phyloP scores from a whole-genome alignment of 2,888 invertebrate species.

The Xylophagus ater region DNA sequence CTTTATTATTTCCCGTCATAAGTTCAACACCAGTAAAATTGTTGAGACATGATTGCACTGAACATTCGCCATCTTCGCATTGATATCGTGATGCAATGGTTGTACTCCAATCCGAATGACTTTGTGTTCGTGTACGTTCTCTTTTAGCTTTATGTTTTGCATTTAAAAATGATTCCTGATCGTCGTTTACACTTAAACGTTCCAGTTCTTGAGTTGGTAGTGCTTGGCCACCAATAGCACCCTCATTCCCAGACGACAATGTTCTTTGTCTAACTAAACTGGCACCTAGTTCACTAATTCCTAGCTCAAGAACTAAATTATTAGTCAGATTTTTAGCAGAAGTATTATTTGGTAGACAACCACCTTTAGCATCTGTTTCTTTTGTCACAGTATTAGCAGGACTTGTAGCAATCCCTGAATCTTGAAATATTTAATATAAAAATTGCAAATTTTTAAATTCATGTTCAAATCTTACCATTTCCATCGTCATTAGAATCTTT shows the following conservation, averaged over 20 bases:
- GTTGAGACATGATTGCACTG: slow-evolving; percentile 79
- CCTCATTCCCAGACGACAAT: slow-evolving; percentile 16
- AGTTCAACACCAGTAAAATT: slow-evolving; percentile 87
- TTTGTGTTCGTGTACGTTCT: slow-evolving; percentile 34
- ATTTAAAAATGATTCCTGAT: slow-evolving; percentile 15
- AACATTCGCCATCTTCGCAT: slow-evolving; percentile 67
- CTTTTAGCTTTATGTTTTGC: slow-evolving; percentile 21
- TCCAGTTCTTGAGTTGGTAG: slow-evolving; percentile 19
- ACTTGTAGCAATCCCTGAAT: slow-evolving; percentile 38
- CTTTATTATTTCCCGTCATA: slow-evolving; percentile 84
- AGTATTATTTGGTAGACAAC: slow-evolving; percentile 13
- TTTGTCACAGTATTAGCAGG: slow-evolving; percentile 27
- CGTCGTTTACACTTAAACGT: slow-evolving; percentile 12
- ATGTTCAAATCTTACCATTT: slow-evolving; percentile 39
- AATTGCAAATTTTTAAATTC: slow-evolving; percentile 9
- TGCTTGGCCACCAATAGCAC: slow-evolving; percentile 6
- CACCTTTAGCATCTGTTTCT: slow-evolving; percentile 9
- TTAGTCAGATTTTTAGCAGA: slow-evolving; percentile 13
- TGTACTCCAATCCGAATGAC: slow-evolving; percentile 40
- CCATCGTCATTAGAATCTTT: slow-evolving; percentile 46
- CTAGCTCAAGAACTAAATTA: slow-evolving; percentile 28
- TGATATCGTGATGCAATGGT: slow-evolving; percentile 56
- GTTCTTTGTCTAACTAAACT: slow-evolving; percentile 29
- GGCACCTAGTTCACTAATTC: slow-evolving; percentile 34
- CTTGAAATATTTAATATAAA: slow-evolving; percentile 20